Evolutionary conservation across 1,140 invertebrate species (phyloP).

Genomic region (Lethrus apterus): DNA sequence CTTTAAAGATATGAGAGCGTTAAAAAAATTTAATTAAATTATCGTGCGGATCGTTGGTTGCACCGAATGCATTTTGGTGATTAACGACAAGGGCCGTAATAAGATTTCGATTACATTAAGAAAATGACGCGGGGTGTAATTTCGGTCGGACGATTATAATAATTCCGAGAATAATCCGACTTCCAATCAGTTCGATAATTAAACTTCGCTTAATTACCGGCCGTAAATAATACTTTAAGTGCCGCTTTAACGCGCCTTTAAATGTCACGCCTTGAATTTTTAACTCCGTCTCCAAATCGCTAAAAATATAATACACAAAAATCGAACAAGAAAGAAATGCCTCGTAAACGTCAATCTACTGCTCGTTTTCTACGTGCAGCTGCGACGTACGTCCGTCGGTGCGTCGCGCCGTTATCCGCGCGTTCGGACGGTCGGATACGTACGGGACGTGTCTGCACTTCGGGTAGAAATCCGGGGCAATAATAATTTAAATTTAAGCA

Average conservation of each 20-base stretch:
- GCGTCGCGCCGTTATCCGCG: not conserved
- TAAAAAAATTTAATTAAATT: no score
- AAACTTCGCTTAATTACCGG: slow-evolving; percentile 35
- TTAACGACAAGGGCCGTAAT: slow-evolving; percentile 7
- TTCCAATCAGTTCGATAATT: slow-evolving; percentile 35
- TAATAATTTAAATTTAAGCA: slow-evolving; percentile 32
- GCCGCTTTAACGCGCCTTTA: slow-evolving; percentile 37
- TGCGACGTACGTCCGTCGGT: slow-evolving; percentile 19
- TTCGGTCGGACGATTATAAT: slow-evolving; percentile 9
- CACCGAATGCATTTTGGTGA: no score
- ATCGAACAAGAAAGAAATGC: slow-evolving; percentile 28
- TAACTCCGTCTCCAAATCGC: slow-evolving; percentile 22
- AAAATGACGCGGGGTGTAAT: not conserved
- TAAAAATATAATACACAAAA: slow-evolving; percentile 26
- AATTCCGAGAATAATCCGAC: slow-evolving; percentile 15
- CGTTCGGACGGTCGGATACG: not conserved
- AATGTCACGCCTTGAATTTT: slow-evolving; percentile 36
- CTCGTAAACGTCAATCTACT: slow-evolving; percentile 30
- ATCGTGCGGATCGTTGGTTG: no score
- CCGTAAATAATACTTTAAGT: slow-evolving; percentile 38
- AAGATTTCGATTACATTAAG: slow-evolving; percentile 10
- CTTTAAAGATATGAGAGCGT: no score
- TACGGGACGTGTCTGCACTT: slow-evolving; percentile 2
- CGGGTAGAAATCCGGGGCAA: slow-evolving; percentile 12
- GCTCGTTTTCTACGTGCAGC: slow-evolving; percentile 9